These are phyloP conservation scores for Actenoides hombroni DNA, from an alignment of 2,113 vertebrate species.

Conservation along the genomic window DNA sequence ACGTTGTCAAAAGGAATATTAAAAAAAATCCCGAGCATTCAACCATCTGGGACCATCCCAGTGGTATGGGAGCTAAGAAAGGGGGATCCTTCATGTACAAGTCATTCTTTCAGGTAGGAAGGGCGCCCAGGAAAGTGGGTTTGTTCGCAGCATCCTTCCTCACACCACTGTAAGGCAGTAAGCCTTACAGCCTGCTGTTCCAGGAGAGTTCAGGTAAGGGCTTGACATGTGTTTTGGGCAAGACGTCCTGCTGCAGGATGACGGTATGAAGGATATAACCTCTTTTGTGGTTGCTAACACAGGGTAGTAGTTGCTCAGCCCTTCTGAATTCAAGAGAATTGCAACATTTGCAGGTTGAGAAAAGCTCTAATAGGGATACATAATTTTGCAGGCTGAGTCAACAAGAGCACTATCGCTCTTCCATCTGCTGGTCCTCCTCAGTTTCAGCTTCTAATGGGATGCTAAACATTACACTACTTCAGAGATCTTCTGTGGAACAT, in stretches of 20 bases:
- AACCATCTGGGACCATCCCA: neutral
- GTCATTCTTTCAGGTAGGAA: neutral
- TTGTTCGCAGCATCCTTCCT: neutral
- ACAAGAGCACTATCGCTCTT: neutral
- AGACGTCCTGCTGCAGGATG: neutral
- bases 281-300: neutral
- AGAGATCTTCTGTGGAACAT: neutral
- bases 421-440: neutral
- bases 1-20: neutral
- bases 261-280: neutral
- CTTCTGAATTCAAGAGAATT: neutral
- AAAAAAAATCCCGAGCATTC: neutral
- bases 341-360: neutral
- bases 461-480: rapidly evolving
- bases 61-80: neutral
- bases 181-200: neutral
- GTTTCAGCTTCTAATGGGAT: neutral
- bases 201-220: neutral
- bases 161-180: rapidly evolving
- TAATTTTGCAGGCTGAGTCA: neutral
- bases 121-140: neutral
- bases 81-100: neutral
- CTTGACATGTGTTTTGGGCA: neutral
- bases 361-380: neutral
- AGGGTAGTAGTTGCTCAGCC: neutral